phyloP scores from a whole-genome alignment of 2,113 vertebrate genomes.

The Eurystomus gularis region DNA sequence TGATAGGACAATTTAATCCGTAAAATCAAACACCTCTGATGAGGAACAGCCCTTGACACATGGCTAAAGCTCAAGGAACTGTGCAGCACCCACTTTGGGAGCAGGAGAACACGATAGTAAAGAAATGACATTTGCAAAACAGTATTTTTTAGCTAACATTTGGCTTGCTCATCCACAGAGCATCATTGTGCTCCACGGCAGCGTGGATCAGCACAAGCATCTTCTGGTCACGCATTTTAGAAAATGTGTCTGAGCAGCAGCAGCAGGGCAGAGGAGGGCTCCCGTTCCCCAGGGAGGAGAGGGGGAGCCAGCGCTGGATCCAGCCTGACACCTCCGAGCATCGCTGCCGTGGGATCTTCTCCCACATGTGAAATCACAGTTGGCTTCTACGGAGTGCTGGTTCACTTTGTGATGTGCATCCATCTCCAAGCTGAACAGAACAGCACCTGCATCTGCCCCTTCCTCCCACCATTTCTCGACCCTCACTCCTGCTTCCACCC shows the following conservation, averaged over 20 bases:
- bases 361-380: neutral
- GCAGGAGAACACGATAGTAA: neutral
- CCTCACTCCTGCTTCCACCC: neutral
- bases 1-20: neutral
- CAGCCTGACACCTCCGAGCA: neutral
- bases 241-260: neutral
- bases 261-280: neutral
- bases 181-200: no score
- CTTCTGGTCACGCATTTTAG: neutral
- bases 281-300: neutral
- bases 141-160: neutral
- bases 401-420: neutral
- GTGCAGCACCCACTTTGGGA: neutral
- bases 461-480: neutral
- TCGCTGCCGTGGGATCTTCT: fast-evolving
- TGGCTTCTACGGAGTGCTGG: neutral
- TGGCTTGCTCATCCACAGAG: no score
- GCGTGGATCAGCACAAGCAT: neutral
- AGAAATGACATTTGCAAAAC: neutral
- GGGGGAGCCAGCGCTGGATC: fast-evolving
- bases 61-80: neutral
- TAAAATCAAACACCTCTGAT: neutral
- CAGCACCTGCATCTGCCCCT: neutral
- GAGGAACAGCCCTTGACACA: neutral
- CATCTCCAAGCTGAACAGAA: neutral